Evolutionary conservation across 2,797 vertebrate genomes (phyloP), one percentile per base, ranked within the genome.

Genomic region (Clarias platycephalus): DNA sequence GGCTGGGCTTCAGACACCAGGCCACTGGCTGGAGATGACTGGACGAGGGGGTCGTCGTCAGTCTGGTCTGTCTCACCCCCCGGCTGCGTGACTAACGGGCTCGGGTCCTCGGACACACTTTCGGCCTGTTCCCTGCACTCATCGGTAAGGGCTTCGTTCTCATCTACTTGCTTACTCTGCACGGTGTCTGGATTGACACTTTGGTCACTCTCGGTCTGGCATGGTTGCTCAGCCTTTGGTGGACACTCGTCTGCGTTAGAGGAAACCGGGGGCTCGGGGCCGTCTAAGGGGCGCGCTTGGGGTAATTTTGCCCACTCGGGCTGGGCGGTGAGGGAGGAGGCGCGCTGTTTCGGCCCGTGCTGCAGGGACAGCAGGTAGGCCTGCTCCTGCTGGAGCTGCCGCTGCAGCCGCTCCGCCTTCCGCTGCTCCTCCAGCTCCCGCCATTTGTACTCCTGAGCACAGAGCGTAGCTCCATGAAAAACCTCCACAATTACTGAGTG

Each of bases 401-500:
- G 93, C 90, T 97, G 96, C 76, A 97, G 95, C 1, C 96, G 93
- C 91, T 97, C 96, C 0, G 96, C 96, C 93, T 97, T 96, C 74
- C 96, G 93, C 91, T 97, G 96, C 91, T 97, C 96, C 93, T 97
- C 96, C 28, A 97, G 93, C 94, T 97, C 96, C 86, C 96, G 94
- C 93, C 96, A 95, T 94, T 97, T 97, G 94, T 96, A 97, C 91
- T 97, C 96, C 96, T 97, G 83, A 89, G 91, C 88, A 93, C 88
- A 91, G 91, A 40, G 89, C 70, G 86, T 68, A 88, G 83, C 88
- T 85, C 85, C 80, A 91, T 89, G 75, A 86, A 75, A 67, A 34
- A 80, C 44, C 62, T 53, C 44, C 26, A 70, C 26, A 70, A 37
- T 5, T 10, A 79, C 44, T 66, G 49, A 40, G 22, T 4, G 12